A percentile compares a stretch with the other conserved stretches of the same genome.
These are phyloP conservation scores for Odontomyia ornata DNA, from an alignment of 2,888 invertebrate genomes.

Conservation along the genomic window DNA sequence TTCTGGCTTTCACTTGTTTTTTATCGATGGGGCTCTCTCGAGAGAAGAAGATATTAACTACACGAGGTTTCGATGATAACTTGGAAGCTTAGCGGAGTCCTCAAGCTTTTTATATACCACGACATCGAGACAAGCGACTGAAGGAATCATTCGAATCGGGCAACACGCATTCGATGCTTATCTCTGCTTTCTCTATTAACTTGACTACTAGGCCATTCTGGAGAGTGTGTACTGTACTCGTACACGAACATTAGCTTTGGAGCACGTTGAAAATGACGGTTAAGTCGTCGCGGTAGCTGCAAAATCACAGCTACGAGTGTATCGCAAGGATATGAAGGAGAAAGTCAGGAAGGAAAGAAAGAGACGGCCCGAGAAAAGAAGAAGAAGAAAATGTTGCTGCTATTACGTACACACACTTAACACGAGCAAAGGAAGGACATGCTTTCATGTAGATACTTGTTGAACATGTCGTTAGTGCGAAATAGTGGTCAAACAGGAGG, in stretches of 20 bases:
- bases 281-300: neutral
- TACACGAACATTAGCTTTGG: neutral
- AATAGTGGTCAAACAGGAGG: neutral
- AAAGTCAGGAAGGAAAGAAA: neutral
- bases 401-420: too few species aligned
- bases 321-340: neutral
- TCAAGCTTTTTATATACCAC: constrained; percentile 45
- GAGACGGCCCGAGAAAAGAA: neutral
- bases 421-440: neutral
- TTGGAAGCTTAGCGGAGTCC: constrained; percentile 39
- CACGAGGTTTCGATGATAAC: constrained; percentile 46
- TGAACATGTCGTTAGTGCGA: neutral
- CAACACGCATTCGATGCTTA: constrained; percentile 28
- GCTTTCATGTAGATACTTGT: neutral
- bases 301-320: neutral
- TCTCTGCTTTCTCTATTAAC: constrained; percentile 23
- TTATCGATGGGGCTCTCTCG: neutral
- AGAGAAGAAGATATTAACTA: constrained; percentile 43
- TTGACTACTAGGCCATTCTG: neutral
- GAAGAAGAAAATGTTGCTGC: too few species aligned
- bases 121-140: neutral
- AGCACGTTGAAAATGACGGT: neutral
- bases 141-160: constrained; percentile 13
- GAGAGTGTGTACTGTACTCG: neutral
- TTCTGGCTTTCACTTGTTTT: constrained; percentile 25